phyloP scores from a whole-genome alignment of 2,888 invertebrate species.

The Tuberolachnus salignus region DNA sequence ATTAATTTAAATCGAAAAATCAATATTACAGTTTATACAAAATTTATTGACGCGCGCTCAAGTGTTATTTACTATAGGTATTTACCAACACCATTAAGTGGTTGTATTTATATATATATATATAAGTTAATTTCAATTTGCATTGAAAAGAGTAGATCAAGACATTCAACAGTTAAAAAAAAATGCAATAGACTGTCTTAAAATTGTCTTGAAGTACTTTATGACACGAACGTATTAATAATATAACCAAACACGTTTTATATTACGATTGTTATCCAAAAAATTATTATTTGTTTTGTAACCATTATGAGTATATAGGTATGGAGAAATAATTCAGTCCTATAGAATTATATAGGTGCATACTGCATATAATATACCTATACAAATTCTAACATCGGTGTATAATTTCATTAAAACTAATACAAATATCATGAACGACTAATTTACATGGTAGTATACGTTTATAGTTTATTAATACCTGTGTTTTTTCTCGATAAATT shows the following conservation, averaged over 20 bases:
- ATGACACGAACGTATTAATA: slow-evolving; percentile 6
- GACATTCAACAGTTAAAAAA: not conserved
- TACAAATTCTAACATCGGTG: too few species aligned
- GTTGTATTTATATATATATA: too few species aligned
- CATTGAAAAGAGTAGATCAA: not conserved
- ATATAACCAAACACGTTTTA: slow-evolving; percentile 1
- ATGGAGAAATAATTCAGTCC: too few species aligned
- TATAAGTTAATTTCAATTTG: slow-evolving; percentile 2
- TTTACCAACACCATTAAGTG: too few species aligned
- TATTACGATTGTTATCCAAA: not conserved
- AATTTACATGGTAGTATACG: too few species aligned
- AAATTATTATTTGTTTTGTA: not conserved
- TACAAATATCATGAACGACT: too few species aligned
- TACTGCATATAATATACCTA: too few species aligned
- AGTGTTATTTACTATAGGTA: not conserved
- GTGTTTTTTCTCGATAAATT: too few species aligned
- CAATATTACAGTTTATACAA: not conserved
- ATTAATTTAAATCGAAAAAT: slow-evolving; percentile 4
- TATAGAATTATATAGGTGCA: too few species aligned
- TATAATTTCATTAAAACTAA: too few species aligned
- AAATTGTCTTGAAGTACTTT: not conserved
- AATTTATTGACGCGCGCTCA: not conserved
- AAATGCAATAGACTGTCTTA: slow-evolving; percentile 13
- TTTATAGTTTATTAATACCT: too few species aligned
- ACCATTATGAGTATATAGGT: too few species aligned